Evolutionary conservation across 2,888 invertebrate genomes (phyloP).

Genomic region (Serripes groenlandicus): DNA sequence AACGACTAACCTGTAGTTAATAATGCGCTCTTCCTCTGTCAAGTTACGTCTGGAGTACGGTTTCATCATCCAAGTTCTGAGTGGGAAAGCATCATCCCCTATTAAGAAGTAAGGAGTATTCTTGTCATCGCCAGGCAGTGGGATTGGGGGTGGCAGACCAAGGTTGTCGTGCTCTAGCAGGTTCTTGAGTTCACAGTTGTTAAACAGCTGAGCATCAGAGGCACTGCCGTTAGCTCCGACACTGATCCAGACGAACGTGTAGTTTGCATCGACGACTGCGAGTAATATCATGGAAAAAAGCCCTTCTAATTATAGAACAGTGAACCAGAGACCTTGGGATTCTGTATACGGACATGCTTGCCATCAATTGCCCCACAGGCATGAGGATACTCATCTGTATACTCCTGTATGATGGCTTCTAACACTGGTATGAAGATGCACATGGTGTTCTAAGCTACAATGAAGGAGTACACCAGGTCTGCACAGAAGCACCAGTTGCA

Average conservation of each 20-base stretch:
- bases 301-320: constrained; percentile 61
- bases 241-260: constrained; percentile 59
- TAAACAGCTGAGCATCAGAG: constrained; percentile 63
- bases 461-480: constrained; percentile 49
- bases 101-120: constrained; percentile 56
- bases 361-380: constrained; percentile 37
- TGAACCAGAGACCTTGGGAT: constrained; percentile 26
- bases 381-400: constrained; percentile 38
- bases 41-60: constrained; percentile 55
- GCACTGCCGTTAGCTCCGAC: constrained; percentile 56
- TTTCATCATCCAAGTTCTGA: constrained; percentile 64
- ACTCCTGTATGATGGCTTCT: constrained; percentile 33
- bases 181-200: constrained; percentile 48
- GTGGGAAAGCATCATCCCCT: constrained; percentile 69
- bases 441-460: constrained; percentile 27
- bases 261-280: constrained; percentile 59
- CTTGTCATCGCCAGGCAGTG: constrained; percentile 41
- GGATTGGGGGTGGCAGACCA: constrained; percentile 37
- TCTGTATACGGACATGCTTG: constrained; percentile 32
- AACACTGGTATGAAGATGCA: constrained; percentile 24
- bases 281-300: constrained; percentile 39
- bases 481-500: constrained; percentile 45
- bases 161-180: constrained; percentile 37
- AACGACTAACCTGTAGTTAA: constrained; percentile 53
- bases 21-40: constrained; percentile 46